These are phyloP conservation scores for Girardinus metallicus DNA, from an alignment of 2,797 vertebrate genomes.

Conservation along the genomic window DNA sequence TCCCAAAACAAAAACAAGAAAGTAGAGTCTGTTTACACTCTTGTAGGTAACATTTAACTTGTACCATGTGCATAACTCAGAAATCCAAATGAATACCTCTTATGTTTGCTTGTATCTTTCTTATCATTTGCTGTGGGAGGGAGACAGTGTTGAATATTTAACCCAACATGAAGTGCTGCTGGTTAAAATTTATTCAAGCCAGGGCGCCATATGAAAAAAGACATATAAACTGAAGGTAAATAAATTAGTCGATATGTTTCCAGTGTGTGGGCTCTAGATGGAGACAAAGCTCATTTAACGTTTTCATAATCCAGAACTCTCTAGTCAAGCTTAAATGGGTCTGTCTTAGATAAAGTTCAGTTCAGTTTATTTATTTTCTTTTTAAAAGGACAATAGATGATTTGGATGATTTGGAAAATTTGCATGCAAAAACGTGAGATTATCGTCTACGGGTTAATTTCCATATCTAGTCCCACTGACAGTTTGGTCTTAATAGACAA, in stretches of 20 bases:
- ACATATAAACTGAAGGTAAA: slow-evolving; percentile 18
- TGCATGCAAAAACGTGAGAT: not conserved
- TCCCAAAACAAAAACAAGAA: not conserved
- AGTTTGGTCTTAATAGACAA: not conserved
- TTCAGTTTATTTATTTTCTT: not conserved
- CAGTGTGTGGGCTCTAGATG: slow-evolving; percentile 18
- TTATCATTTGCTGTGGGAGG: slow-evolving; percentile 37
- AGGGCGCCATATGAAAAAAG: slow-evolving; percentile 24
- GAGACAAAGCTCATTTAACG: slow-evolving; percentile 18
- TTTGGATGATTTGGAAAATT: not conserved
- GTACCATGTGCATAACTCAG: not conserved
- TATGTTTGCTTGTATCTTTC: slow-evolving; percentile 30
- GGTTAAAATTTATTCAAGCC: slow-evolving; percentile 51
- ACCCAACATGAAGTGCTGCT: slow-evolving; percentile 27
- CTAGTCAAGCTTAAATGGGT: not conserved
- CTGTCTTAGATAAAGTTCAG: not conserved
- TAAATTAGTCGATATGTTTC: slow-evolving; percentile 1
- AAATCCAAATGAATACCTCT: not conserved
- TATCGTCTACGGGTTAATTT: not conserved
- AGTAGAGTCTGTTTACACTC: not conserved
- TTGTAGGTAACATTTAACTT: not conserved
- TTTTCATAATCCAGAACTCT: not conserved
- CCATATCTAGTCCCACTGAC: not conserved
- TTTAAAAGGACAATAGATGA: not conserved
- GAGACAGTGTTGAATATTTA: slow-evolving; percentile 60